phyloP scores from a whole-genome alignment of 2,113 vertebrate species.

The Seriola rivoliana region DNA sequence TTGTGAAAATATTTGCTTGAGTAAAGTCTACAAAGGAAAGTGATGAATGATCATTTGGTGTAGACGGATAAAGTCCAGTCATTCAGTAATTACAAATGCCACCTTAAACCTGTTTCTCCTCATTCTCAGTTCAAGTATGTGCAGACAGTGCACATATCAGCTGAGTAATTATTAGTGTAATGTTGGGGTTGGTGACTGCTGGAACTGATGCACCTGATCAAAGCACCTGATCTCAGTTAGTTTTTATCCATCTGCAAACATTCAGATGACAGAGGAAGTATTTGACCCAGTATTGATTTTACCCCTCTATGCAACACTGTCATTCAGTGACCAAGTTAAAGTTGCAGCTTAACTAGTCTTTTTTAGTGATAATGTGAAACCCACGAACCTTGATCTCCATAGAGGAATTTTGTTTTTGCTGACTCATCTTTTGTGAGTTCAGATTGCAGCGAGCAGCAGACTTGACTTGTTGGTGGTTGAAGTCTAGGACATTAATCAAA shows the following conservation, averaged over 20 bases:
- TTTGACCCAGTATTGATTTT: not conserved
- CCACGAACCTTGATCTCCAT: slow-evolving; percentile 2
- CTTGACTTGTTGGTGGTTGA: not conserved
- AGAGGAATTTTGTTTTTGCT: not conserved
- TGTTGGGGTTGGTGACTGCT: not conserved
- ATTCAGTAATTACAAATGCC: not conserved
- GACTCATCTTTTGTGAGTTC: not conserved
- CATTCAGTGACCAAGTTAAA: not conserved
- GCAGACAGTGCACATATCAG: not conserved
- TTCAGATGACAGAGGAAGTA: not conserved
- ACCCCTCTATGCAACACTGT: no score
- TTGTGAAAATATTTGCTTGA: no score
- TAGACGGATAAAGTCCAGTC: not conserved
- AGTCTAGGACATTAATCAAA: not conserved
- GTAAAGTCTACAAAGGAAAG: no score
- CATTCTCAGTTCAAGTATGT: not conserved
- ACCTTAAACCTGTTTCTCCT: not conserved
- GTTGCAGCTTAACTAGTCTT: not conserved
- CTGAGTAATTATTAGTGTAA: not conserved
- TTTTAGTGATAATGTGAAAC: not conserved
- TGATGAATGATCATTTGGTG: no score
- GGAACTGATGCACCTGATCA: not conserved
- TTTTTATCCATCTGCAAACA: not conserved
- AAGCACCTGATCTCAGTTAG: not conserved
- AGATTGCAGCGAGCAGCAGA: not conserved